Base-by-base conservation (phyloP, 2,888 invertebrate genomes). In the Xestia xanthographa region DNA sequence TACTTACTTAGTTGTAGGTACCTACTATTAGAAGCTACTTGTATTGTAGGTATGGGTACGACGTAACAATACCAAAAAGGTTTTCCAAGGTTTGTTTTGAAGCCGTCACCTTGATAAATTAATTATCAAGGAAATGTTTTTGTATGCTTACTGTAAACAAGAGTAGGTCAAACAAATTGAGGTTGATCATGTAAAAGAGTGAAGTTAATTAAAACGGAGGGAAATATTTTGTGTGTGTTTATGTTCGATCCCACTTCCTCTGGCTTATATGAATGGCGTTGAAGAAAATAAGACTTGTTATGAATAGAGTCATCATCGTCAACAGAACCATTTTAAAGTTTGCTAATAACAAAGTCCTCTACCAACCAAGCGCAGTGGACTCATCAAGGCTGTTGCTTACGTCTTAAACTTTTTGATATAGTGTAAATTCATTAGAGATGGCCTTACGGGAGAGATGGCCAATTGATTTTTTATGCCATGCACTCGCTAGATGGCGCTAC, bases 81-180 rank as follows among this genome's bases (percentile, higher is more conserved):
- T 22, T 71, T 41, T 8, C 50, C 72, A 72, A 72, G 26, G 43
- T 22, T 74, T 53, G 43, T 43, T 75, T 75, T 56, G 4, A 0
- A 6, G 11, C 14, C 34, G 56, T 53, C 26, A 45, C 14, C 26
- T 22, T 56, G 20, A 11, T 9, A 43, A 75, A 73, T 73, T 73
- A 29, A 38, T 38, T 45, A 58, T 76, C 17, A 38, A 45, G n/a
- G n/a, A n/a, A 58, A 75, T 58, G 14, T 43, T 58, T 0, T 22
- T 22, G 1, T 34, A 17, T 45, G 22, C 17, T 58, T 45, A 26
- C 12, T 76, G 26, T 45, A 38, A 45, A 58, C 26, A 58, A 5
- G 2, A 43, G 43, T 34, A 22, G 8, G 34, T n/a, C 22, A 20
- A 66, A 43, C 17, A 26, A 66, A 29, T n/a, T 41, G 29, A 9